phyloP scores from a whole-genome alignment of 2,888 invertebrate genomes.

The Aphelenchoides bicaudatus region DNA sequence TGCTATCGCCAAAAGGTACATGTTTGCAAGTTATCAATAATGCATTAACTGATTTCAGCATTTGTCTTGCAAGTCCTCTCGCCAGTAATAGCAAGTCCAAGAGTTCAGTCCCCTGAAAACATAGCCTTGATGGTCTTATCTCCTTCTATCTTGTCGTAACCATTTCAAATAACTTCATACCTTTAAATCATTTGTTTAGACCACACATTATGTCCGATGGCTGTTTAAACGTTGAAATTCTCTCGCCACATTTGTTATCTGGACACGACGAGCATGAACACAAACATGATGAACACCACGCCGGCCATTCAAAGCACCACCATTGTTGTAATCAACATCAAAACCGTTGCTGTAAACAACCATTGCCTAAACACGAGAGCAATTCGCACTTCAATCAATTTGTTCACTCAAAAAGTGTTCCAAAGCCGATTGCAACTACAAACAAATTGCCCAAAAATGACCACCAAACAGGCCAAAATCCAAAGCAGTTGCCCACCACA shows the following conservation, averaged over 20 bases:
- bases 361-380: slow-evolving; percentile 7
- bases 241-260: slow-evolving; percentile 3
- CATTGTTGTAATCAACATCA: slow-evolving; percentile 2
- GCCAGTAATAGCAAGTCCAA: not conserved
- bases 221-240: slow-evolving; percentile 1
- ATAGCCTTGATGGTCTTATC: slow-evolving; percentile 6
- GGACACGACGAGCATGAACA: slow-evolving; percentile 10
- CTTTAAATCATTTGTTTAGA: not conserved
- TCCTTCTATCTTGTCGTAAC: slow-evolving; percentile 2
- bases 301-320: not conserved
- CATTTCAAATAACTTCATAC: too few species aligned
- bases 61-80: slow-evolving; percentile 1
- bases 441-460: too few species aligned
- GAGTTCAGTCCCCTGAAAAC: not conserved
- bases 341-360: not conserved
- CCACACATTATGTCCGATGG: slow-evolving; percentile 14
- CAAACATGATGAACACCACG: not conserved
- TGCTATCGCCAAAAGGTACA: not conserved
- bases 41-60: not conserved
- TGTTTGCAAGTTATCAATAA: not conserved
- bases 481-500: too few species aligned
- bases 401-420: too few species aligned
- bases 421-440: too few species aligned
- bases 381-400: slow-evolving; percentile 12
- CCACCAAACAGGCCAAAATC: too few species aligned